Base-by-base conservation (phyloP, 2,888 invertebrate species). In the Busseola fusca region DNA sequence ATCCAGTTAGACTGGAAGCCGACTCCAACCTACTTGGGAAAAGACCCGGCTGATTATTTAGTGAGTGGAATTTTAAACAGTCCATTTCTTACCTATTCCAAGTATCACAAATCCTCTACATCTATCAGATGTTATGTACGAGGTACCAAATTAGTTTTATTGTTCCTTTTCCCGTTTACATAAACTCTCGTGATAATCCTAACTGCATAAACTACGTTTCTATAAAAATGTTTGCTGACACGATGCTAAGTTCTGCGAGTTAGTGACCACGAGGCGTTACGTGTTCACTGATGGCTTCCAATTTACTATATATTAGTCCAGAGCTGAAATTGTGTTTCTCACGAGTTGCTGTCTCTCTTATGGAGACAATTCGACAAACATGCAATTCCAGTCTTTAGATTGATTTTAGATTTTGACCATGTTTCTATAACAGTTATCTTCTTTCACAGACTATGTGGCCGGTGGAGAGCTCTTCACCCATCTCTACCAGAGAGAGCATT, bases 391-490 rank as follows among this genome's bases (percentile, higher is more conserved):
- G 34, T 27, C 18, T 58, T 40, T 14, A 1, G 14, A 0, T 25
- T 21, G 1, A 59, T 0, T 45, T 4, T 1, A n/a, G n/a, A 21
- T 42, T 18, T 42, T 21, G 12, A 21, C n/a, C 3, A 48, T 25
- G 18, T 42, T 40, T 75, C 30, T 48, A 37, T 9, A 30, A 70
- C 25, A 56, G 21, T 52, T 9, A 1, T 66, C 10, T 76, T 84
- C 79, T 76, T 87, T 78, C 54, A 37, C 96, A 99, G 99, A 99
- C 96, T 99, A 99, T 95, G 99, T 99, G 70, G 98, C 98, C 87
- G 99, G 99, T 67, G 99, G 99, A 0, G 99, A 99, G 93, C 96
- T 99, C 81, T 99, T 99, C 95, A 99, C 99, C 5, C 99, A 99
- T 95, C 96, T 99, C 76, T 99, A 98, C 96, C 98, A 98, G 94